Evolutionary conservation across 2,113 vertebrate species (phyloP), one percentile per base, ranked within the genome.

Genomic region (Micromys minutus): DNA sequence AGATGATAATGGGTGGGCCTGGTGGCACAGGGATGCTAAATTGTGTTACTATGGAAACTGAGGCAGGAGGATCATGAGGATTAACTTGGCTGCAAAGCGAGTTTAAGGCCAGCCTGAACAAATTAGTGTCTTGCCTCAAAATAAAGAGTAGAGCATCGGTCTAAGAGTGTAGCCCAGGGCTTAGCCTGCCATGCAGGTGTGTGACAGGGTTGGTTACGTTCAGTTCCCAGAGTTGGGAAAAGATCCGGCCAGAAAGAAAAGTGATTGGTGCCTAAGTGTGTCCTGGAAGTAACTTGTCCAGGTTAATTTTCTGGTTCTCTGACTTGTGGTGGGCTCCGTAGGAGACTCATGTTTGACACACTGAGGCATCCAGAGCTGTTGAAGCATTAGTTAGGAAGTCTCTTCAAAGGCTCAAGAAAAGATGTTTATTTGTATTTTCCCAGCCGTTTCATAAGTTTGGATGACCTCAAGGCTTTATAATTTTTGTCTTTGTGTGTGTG

Each of bases 381-480:
- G 15, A 24, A 88, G 22, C 39, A 21, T 57, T 39, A 42, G 31
- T n/a, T 71, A 59, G 36, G n/a, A n/a, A 69, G 31, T 3, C 72
- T 50, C n/a, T 92, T 45, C 34, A 55, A 59, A 4, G 50, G 8
- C 22, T 95, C 63, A 52, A 39, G 59, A 45, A 87, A 93, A 88
- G 34, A n/a, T 45, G 1, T 52, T 55, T 22, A 67, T 52, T 87
- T 65, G 11, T 63, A 77, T 21, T 71, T 21, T 67, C 65, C 31
- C 26, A 89, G 65, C 13, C 67, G 74, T 89, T 93, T 69, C 79
- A 1, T 52, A 90, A 84, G 7, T 81, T 87, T 89, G 52, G 39
- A 61, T 9, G n/a, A 12, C 89, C 47, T 83, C 47, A 88, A 88
- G 65, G 2, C 72, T 80, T 79, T 59, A 52, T 1, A 63, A 10